Percentiles rank a stretch among this genome's conserved stretches.
These are phyloP conservation scores for Rhingia campestris DNA, from an alignment of 2,888 invertebrate species.

Conservation along the genomic window DNA sequence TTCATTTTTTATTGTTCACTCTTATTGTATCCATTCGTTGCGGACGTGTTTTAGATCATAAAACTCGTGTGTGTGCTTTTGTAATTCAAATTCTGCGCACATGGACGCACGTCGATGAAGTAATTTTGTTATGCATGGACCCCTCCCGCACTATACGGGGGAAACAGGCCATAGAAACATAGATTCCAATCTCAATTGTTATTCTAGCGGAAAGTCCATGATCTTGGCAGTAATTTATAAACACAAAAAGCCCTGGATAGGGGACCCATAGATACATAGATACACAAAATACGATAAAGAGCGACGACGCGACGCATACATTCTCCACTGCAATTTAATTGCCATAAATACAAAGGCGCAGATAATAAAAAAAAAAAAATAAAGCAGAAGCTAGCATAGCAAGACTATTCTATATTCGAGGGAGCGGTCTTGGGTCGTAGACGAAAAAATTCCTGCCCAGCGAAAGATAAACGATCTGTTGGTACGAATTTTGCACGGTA, in stretches of 20 bases:
- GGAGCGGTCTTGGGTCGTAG: conserved; percentile 35
- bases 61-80: conserved; percentile 33
- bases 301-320: conserved; percentile 22
- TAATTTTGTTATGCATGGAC: conserved; percentile 18
- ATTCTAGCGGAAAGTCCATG: conserved; percentile 67
- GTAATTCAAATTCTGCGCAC: conserved; percentile 64
- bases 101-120: conserved; percentile 61
- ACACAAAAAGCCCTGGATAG: background rate
- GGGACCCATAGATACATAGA: conserved; percentile 37
- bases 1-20: conserved; percentile 55
- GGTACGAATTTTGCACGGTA: conserved; percentile 66
- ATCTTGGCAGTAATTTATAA: conserved; percentile 20
- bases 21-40: conserved; percentile 37
- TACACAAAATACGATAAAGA: conserved; percentile 36
- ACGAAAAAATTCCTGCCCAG: background rate
- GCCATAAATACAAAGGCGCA: conserved; percentile 48
- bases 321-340: conserved; percentile 56
- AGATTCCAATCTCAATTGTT: conserved; percentile 64
- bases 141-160: conserved; percentile 2
- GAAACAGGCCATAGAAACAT: conserved; percentile 1
- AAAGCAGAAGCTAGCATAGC: conserved; percentile 20
- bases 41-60: conserved; percentile 70
- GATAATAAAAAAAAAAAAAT: background rate
- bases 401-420: conserved; percentile 10
- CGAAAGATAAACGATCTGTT: conserved; percentile 68